Percentiles rank a stretch among this genome's conserved stretches.
phyloP scores from a whole-genome alignment of 2,888 invertebrate genomes.

The Eueremaeus valkanovi region DNA sequence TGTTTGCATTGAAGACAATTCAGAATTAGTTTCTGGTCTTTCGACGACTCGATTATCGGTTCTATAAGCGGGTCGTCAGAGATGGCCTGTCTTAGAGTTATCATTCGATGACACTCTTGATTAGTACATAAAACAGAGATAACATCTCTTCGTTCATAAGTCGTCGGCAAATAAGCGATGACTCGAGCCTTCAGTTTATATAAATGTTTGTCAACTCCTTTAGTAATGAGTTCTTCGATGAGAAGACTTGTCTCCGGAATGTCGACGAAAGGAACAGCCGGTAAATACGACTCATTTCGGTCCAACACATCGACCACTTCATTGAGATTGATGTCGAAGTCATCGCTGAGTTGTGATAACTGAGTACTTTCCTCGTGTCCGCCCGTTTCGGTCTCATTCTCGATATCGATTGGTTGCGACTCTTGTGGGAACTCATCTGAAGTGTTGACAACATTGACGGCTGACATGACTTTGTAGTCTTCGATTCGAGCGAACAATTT shows the following conservation, averaged over 20 bases:
- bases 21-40: background rate
- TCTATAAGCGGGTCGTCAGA: background rate
- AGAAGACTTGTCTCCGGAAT: background rate
- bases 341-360: background rate
- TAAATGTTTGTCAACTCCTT: background rate
- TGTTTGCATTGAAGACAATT: slow-evolving; percentile 24
- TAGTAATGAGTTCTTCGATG: background rate
- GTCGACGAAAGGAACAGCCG: background rate
- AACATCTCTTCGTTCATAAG: background rate
- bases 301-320: background rate
- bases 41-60: background rate
- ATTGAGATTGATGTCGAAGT: slow-evolving; percentile 10
- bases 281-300: slow-evolving; percentile 2
- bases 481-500: background rate
- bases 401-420: background rate
- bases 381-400: background rate
- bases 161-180: background rate
- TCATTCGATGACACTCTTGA: background rate
- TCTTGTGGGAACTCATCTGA: background rate
- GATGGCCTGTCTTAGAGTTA: background rate
- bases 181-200: slow-evolving; percentile 30
- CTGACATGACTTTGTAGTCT: slow-evolving; percentile 27
- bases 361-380: background rate
- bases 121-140: slow-evolving; percentile 13
- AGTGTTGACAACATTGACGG: background rate